phyloP scores from a whole-genome alignment of 2,797 vertebrate genomes.

The Enteromius unitaeniatus region DNA sequence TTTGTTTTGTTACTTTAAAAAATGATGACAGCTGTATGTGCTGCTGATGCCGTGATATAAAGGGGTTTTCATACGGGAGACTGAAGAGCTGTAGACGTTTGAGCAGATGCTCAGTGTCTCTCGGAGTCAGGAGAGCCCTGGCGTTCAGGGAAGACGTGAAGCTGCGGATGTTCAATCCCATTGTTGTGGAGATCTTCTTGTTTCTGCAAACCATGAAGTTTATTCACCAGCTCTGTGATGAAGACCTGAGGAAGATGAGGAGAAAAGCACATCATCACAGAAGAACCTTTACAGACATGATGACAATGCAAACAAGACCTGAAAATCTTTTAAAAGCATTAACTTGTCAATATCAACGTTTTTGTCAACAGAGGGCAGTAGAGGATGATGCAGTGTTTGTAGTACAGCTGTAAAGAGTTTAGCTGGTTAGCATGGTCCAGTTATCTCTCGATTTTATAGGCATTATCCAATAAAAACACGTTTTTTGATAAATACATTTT shows the following conservation, averaged over 20 bases:
- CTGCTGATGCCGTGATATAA: neutral
- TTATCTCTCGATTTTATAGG: neutral
- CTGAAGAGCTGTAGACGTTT: constrained; percentile 12
- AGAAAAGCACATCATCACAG: neutral
- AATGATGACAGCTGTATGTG: neutral
- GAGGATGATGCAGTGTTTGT: neutral
- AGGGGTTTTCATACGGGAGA: constrained; percentile 4
- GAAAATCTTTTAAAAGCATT: neutral
- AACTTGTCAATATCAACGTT: neutral
- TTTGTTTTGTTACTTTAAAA: neutral
- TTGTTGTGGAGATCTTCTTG: constrained; percentile 76
- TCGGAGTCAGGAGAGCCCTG: constrained; percentile 61
- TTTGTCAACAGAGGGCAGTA: constrained; percentile 23
- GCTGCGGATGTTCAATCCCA: constrained; percentile 72
- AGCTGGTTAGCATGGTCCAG: neutral
- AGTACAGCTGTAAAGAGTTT: neutral
- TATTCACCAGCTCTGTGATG: constrained; percentile 69
- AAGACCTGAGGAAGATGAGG: constrained; percentile 64
- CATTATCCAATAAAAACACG: neutral
- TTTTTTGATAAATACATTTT: neutral
- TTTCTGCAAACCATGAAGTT: constrained; percentile 73
- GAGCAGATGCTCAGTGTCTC: constrained; percentile 46
- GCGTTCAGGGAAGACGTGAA: constrained; percentile 66
- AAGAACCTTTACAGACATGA: neutral
- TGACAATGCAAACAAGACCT: neutral